Evolutionary conservation across 2,113 vertebrate genomes (phyloP).

Genomic region (Rhadina sibilatrix): DNA sequence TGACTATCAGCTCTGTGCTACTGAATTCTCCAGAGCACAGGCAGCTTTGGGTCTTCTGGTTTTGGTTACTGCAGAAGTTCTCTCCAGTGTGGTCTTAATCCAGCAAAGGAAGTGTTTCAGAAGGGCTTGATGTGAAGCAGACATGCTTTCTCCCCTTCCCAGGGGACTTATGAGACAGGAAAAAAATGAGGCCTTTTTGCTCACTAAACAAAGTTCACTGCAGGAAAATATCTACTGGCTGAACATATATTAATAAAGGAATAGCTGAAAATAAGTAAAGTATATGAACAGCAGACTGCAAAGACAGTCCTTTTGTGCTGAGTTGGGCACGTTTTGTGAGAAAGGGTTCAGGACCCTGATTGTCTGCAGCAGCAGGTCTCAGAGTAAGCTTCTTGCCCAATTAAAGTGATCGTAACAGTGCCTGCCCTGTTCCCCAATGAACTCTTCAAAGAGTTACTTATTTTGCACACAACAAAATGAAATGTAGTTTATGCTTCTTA

Average conservation of each 20-base stretch:
- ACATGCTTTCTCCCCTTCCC: constrained; percentile 1
- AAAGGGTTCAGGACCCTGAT: neutral
- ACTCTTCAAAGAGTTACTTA: neutral
- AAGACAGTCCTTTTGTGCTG: neutral
- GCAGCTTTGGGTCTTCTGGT: neutral
- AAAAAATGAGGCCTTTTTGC: neutral
- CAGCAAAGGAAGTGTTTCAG: neutral
- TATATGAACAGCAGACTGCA: neutral
- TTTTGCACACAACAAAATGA: neutral
- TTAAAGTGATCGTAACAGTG: neutral
- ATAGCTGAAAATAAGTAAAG: neutral
- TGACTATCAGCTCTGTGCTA: neutral
- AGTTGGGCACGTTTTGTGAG: neutral
- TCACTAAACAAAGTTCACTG: neutral
- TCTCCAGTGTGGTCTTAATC: constrained; percentile 6
- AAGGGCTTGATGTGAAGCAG: constrained; percentile 45
- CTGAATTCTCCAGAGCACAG: neutral
- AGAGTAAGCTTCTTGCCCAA: neutral
- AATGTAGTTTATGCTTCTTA: neutral
- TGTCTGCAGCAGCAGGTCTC: neutral
- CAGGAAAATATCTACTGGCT: neutral
- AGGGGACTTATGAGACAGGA: neutral
- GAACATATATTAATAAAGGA: neutral
- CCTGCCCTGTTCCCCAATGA: neutral
- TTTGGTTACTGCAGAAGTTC: neutral